Evolutionary conservation across 2,888 invertebrate species (phyloP).

Genomic region (Eristalis tenax): DNA sequence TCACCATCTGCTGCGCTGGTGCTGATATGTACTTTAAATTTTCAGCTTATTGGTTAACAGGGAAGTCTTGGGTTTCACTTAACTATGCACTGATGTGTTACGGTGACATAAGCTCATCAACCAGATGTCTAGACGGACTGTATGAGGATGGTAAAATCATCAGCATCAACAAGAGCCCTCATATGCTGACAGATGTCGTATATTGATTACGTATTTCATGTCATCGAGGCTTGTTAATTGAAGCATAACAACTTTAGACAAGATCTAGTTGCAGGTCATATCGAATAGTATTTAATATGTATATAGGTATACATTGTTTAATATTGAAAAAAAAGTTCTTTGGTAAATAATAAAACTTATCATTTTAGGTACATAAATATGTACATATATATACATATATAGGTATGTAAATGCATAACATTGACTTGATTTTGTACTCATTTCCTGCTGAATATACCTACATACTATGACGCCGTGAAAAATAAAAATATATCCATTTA

Average conservation of each 20-base stretch:
- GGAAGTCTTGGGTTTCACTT: conserved; percentile 49
- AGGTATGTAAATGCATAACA: neutral
- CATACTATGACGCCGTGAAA: neutral
- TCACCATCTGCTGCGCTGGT: conserved; percentile 1
- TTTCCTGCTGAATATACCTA: neutral
- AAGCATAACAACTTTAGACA: conserved; percentile 35
- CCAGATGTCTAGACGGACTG: conserved; percentile 52
- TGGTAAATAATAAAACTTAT: too few relatives aligned
- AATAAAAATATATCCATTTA: neutral
- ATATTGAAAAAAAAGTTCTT: too few relatives aligned
- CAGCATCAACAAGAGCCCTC: conserved; percentile 27
- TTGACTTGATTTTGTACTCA: neutral
- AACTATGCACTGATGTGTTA: conserved; percentile 53
- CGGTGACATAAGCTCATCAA: conserved; percentile 61
- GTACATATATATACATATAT: neutral
- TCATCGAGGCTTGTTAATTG: conserved; percentile 19
- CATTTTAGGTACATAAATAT: neutral
- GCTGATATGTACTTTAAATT: neutral
- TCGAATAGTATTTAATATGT: conserved; percentile 16
- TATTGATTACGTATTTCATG: conserved; percentile 24
- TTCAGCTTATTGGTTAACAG: neutral
- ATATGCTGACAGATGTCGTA: conserved; percentile 57
- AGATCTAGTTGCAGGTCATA: conserved; percentile 53
- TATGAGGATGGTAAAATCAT: conserved; percentile 48
- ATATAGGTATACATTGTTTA: neutral